Base-by-base conservation (phyloP, 2,797 vertebrate species). In the Cetoscarus ocellatus region DNA sequence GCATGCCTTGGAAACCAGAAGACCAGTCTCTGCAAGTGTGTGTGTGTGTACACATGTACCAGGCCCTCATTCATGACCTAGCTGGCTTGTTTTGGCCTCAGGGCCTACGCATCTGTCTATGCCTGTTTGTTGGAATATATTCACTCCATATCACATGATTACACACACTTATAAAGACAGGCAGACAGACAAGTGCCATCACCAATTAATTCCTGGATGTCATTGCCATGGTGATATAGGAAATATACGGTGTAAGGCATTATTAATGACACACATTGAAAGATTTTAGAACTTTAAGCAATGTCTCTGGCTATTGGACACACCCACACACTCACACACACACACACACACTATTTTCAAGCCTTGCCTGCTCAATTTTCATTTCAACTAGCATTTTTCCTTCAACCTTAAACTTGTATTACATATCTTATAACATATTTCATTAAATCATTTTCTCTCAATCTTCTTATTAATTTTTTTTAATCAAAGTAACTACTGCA, bases 81-180 rank as follows among this genome's bases (percentile, higher is more conserved):
- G 39, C 34, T 65, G 58, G 18, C 61, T 82, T 83, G 76, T 87
- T 81, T 81, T 86, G 55, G 73, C 84, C 70, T 17, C 67, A 39
- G 77, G 86, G 65, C 58, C 61, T 38, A 76, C 67, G 68, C 75
- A 78, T 82, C 61, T 82, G 79, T 70, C 77, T 85, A 58, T 86
- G 66, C 73, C 63, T 65, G 73, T 70, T 65, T 67, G 60, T 65
- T 75, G 51, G 62, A 61, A 54, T 50, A 75, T 48, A 59, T 65
- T 35, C 10, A 47, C 54, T 47, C 52, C 7, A 6, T 14, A 19
- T 50, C 35, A 42, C 44, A 45, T 13, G 13, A 44, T 44, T 48
- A 59, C 70, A n/a, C 10, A 54, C 54, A 42, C 51, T 2, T 7
- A 11, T 18, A 44, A 18, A 39, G 39, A 40, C 10, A 40, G 8